These are phyloP conservation scores for Limnephilus auricula DNA, from an alignment of 2,888 invertebrate genomes.

Conservation along the genomic window DNA sequence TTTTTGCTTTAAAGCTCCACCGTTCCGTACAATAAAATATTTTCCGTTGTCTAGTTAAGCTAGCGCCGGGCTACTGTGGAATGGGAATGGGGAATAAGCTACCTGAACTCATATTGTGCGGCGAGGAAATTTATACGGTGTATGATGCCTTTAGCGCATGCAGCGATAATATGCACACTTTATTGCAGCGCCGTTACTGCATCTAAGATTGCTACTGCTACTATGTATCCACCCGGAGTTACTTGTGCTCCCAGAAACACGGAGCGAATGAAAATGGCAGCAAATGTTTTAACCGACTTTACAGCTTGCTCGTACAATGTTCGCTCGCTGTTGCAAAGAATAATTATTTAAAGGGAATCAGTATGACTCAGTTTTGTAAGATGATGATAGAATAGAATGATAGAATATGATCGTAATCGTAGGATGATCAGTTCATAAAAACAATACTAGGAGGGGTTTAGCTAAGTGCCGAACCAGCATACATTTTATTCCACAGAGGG, in stretches of 20 bases:
- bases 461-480: too few relatives aligned
- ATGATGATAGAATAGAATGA: not conserved
- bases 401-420: not conserved
- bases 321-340: not conserved
- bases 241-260: slow-evolving; percentile 6
- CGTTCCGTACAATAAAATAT: not conserved
- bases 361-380: not conserved
- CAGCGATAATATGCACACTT: slow-evolving; percentile 65
- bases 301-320: not conserved
- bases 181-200: slow-evolving; percentile 58
- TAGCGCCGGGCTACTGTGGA: not conserved
- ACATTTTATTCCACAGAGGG: too few relatives aligned
- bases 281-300: slow-evolving; percentile 20
- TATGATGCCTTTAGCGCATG: slow-evolving; percentile 62
- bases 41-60: not conserved
- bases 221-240: not conserved
- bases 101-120: slow-evolving; percentile 59
- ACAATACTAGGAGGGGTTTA: too few relatives aligned
- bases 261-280: slow-evolving; percentile 27
- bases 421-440: too few relatives aligned
- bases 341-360: not conserved
- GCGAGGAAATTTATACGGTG: slow-evolving; percentile 61
- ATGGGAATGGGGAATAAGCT: slow-evolving; percentile 20
- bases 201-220: slow-evolving; percentile 35
- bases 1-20: not conserved